Percentiles rank a stretch among this genome's conserved stretches.
These are phyloP conservation scores for Nesogale talazaci DNA, from an alignment of 2,113 vertebrate species.

Conservation along the genomic window DNA sequence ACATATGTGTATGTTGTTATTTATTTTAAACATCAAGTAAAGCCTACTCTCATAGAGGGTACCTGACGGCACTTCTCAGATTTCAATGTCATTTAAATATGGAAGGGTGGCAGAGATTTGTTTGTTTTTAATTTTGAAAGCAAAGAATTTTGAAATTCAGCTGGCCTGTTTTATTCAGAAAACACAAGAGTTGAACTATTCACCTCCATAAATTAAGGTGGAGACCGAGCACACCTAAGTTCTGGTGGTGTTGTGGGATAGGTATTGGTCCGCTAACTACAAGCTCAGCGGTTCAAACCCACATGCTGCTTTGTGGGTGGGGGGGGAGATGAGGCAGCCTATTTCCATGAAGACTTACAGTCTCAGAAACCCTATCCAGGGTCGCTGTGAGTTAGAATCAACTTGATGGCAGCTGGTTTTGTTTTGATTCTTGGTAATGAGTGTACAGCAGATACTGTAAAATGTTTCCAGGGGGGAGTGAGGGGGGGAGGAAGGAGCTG, in stretches of 20 bases:
- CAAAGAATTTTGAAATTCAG: constrained; percentile 43
- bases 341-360: too few species aligned
- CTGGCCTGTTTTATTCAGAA: constrained; percentile 29
- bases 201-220: constrained; percentile 57
- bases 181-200: constrained; percentile 53
- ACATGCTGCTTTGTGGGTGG: too few species aligned
- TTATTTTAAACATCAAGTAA: constrained; percentile 40
- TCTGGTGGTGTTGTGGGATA: too few species aligned
- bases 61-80: not conserved
- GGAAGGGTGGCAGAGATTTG: constrained; percentile 35
- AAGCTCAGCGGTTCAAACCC: too few species aligned
- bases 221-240: not conserved
- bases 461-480: not conserved
- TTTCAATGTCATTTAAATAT: constrained; percentile 43
- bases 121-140: constrained; percentile 20
- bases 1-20: not conserved
- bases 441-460: constrained; percentile 32
- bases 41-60: not conserved
- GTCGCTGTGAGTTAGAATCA: too few species aligned
- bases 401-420: too few species aligned
- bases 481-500: too few species aligned
- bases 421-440: not conserved
- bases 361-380: too few species aligned
- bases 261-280: too few species aligned
- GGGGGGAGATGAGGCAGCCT: too few species aligned